Evolutionary conservation across 2,797 vertebrate species (phyloP).

Genomic region (Iguana delicatissima): DNA sequence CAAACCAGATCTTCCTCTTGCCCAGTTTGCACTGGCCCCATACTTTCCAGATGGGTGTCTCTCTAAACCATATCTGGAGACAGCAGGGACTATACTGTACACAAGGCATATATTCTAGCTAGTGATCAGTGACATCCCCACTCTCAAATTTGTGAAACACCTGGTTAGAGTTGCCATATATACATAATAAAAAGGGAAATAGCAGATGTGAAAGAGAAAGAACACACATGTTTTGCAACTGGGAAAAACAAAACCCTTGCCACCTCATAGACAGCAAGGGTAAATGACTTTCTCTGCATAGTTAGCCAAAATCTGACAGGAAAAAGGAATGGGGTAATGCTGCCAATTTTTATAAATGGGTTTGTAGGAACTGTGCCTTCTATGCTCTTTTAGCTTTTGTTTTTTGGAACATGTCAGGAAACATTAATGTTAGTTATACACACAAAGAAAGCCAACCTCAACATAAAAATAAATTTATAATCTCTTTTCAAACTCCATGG

Average conservation of each 20-base stretch:
- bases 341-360: constrained; percentile 52
- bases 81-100: not conserved
- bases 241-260: constrained; percentile 47
- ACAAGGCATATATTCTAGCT: not conserved
- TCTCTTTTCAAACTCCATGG: constrained; percentile 30
- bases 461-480: constrained; percentile 31
- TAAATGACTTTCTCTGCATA: constrained; percentile 38
- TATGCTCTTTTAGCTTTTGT: constrained; percentile 45
- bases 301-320: constrained; percentile 63
- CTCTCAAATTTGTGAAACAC: not conserved
- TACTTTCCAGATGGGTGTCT: not conserved
- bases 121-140: not conserved
- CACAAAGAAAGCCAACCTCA: not conserved
- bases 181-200: not conserved
- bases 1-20: not conserved
- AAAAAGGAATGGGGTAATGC: constrained; percentile 47
- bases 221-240: constrained; percentile 59
- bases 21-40: not conserved
- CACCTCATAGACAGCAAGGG: constrained; percentile 65
- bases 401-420: constrained; percentile 22
- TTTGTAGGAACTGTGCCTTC: constrained; percentile 50
- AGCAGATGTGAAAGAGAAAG: not conserved
- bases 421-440: constrained; percentile 12
- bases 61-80: not conserved
- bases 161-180: not conserved